These are phyloP conservation scores for Rotaria socialis DNA, from an alignment of 2,888 invertebrate species.

Conservation along the genomic window DNA sequence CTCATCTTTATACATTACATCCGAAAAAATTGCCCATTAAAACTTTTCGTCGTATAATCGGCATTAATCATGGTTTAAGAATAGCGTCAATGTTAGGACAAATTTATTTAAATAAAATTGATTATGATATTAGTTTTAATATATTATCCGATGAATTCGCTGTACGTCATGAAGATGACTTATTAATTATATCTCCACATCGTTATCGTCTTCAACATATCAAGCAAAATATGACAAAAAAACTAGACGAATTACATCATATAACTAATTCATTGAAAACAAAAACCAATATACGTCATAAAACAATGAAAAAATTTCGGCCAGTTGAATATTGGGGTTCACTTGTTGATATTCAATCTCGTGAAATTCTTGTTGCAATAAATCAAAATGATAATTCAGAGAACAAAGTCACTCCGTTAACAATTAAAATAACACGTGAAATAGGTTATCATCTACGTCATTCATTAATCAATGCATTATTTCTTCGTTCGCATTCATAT, in stretches of 20 bases:
- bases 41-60: not conserved
- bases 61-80: constrained; percentile 25
- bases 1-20: not conserved
- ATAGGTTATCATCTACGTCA: not conserved
- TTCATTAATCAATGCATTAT: not conserved
- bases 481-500: not conserved
- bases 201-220: constrained; percentile 21
- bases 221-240: not conserved
- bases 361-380: not conserved
- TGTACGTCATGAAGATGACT: constrained; percentile 19
- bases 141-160: not conserved
- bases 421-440: not conserved
- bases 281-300: not conserved
- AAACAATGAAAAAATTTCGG: not conserved
- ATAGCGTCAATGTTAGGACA: not conserved
- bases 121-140: not conserved
- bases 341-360: not conserved
- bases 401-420: not conserved
- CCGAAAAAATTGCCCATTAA: not conserved
- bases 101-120: not conserved
- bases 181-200: constrained; percentile 32
- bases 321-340: constrained; percentile 25
- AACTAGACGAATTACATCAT: not conserved
- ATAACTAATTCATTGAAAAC: not conserved
- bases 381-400: not conserved